Evolutionary conservation across 1,140 invertebrate species (phyloP), one percentile per base, ranked within the genome.

Genomic region (Papilio glaucus): DNA sequence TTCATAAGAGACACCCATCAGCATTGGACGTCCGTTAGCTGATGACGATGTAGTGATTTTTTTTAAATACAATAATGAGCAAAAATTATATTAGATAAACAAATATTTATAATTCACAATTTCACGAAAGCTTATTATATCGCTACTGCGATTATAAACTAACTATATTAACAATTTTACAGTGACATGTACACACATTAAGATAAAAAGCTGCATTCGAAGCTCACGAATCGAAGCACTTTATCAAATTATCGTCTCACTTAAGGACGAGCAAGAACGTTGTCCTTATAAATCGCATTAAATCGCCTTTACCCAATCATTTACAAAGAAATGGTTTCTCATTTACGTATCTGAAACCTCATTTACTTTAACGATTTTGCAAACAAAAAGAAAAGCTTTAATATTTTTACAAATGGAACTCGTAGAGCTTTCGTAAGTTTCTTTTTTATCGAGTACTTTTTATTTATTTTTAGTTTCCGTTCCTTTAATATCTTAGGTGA

Each of bases 261-360:
- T 49, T 49, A 49, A 15, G n/a, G n/a, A 45, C 6, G 42, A 45
- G n/a, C n/a, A n/a, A n/a, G n/a, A 49, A 21, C 45, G 18, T 24
- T 21, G 45, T 57, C 12, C 2, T 9, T 53, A 24, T 57, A 53
- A 24, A 57, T 57, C 49, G 9, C 1, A 57, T 57, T 24, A 24
- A 57, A 57, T 57, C 4, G 49, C 21, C 49, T 57, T 0, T 4
- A 10, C 21, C 49, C 49, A 57, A 57, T 57, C 49, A 26, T 26
- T 57, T 57, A 57, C 49, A 57, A 57, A 57, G 49, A 57, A 57
- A 57, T 57, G 21, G 49, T 57, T 26, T 24, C 49, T 57, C 49
- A 57, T 57, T 57, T 57, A 13, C 49, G 21, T 57, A 57, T 57
- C 49, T 57, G 10, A 26, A 26, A 57, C 9, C 3, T 57, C 49